Conservation (phyloP, 2,888 invertebrate genomes). For the Nomada flava region DNA sequence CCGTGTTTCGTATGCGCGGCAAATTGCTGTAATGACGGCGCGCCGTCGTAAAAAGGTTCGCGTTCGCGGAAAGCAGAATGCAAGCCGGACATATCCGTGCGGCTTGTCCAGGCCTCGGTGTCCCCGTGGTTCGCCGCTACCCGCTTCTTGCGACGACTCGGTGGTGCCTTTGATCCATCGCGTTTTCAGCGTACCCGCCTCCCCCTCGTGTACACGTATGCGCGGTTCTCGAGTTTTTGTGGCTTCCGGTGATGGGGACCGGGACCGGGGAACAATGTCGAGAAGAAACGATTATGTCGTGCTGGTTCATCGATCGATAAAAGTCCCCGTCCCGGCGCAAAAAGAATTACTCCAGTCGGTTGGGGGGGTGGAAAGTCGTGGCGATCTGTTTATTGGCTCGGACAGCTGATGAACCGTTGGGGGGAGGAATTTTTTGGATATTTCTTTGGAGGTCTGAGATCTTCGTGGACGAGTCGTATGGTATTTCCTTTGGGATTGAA, state of each 20-base stretch:
- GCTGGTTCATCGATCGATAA: constrained; percentile 59
- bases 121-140: constrained; percentile 43
- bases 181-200: constrained; percentile 55
- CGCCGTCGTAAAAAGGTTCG: constrained; percentile 70
- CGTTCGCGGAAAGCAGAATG: constrained; percentile 77
- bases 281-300: constrained; percentile 60
- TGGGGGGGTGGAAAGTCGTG: neutral
- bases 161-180: constrained; percentile 68
- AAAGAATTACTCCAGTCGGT: neutral
- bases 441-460: too few relatives aligned
- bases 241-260: constrained; percentile 41
- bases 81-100: constrained; percentile 46
- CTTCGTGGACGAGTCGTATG: too few relatives aligned
- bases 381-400: too few relatives aligned
- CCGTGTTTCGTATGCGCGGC: constrained; percentile 71
- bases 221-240: constrained; percentile 58
- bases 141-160: constrained; percentile 61
- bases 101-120: constrained; percentile 36
- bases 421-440: too few relatives aligned
- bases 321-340: constrained; percentile 21
- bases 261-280: constrained; percentile 54
- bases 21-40: constrained; percentile 78
- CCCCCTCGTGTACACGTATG: constrained; percentile 45
- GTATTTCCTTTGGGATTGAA: neutral
- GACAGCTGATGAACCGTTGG: neutral